A percentile compares a stretch with the other conserved stretches of the same genome.
Evolutionary conservation across 35 echinoderm and acorn worm species (phyloP).

Genomic region (Apostichopus japonicus): DNA sequence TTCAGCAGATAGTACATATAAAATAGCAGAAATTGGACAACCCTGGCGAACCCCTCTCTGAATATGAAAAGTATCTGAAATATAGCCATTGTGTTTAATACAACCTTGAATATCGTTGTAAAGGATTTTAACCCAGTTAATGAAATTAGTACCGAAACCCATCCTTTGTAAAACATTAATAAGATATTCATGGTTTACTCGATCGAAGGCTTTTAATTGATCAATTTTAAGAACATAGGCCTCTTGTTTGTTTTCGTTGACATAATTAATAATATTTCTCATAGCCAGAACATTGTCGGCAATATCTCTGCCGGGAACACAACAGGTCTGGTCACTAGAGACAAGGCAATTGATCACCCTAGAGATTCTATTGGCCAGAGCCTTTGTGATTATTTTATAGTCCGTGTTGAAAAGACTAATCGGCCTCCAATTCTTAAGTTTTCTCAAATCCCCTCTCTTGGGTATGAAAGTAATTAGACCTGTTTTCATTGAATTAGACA

Average conservation of each 20-base stretch:
- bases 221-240: slow-evolving; percentile 59
- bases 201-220: slow-evolving; percentile 67
- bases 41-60: slow-evolving; percentile 37
- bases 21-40: slow-evolving; percentile 49
- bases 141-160: slow-evolving; percentile 54
- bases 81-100: slow-evolving; percentile 36
- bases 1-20: slow-evolving; percentile 47
- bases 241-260: not conserved
- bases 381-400: slow-evolving; percentile 56
- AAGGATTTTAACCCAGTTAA: slow-evolving; percentile 54
- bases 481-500: slow-evolving; percentile 35
- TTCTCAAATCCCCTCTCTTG: slow-evolving; percentile 21
- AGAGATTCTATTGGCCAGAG: slow-evolving; percentile 36
- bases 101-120: slow-evolving; percentile 13
- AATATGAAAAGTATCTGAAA: slow-evolving; percentile 27
- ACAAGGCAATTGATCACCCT: slow-evolving; percentile 56
- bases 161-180: slow-evolving; percentile 40
- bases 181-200: slow-evolving; percentile 57
- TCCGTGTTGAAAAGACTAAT: slow-evolving; percentile 55
- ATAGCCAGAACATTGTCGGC: slow-evolving; percentile 60
- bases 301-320: slow-evolving; percentile 62
- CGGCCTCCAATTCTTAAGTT: slow-evolving; percentile 45
- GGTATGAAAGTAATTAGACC: not conserved
- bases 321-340: slow-evolving; percentile 66
- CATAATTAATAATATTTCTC: slow-evolving; percentile 55